Percentiles rank a stretch among this genome's conserved stretches.
Evolutionary conservation across 2,888 invertebrate species (phyloP).

Genomic region (Melitaea athalia): DNA sequence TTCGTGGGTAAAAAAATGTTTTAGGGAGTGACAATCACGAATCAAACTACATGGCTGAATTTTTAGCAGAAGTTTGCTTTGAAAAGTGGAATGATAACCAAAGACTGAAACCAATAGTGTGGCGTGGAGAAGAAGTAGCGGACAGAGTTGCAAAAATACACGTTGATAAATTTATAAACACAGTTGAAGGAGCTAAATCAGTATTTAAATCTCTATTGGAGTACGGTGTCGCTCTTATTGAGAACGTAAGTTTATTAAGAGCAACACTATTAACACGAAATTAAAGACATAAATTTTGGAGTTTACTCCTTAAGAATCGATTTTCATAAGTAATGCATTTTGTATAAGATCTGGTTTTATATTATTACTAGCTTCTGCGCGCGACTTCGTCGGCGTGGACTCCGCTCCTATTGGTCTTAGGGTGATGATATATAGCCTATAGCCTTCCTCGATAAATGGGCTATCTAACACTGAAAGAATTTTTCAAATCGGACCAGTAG

Average conservation of each 20-base stretch:
- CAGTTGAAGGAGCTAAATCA: constrained; percentile 63
- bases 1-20: constrained; percentile 36
- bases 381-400: no score
- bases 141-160: constrained; percentile 64
- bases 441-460: no score
- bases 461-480: no score
- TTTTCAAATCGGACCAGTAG: no score
- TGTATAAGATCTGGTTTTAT: no score
- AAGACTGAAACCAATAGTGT: constrained; percentile 61
- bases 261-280: no score
- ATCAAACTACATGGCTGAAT: constrained; percentile 75
- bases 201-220: constrained; percentile 79
- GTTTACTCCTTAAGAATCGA: no score
- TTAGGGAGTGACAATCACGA: constrained; percentile 83
- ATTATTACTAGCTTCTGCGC: no score
- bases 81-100: constrained; percentile 59
- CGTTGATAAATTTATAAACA: constrained; percentile 72
- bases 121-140: constrained; percentile 71
- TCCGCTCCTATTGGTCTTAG: no score
- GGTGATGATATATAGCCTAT: no score
- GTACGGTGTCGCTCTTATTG: constrained; percentile 79
- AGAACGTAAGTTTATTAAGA: constrained; percentile 51
- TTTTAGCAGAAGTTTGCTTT: constrained; percentile 67
- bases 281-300: no score
- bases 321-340: no score